Base-by-base conservation (phyloP, 2,888 invertebrate genomes). In the Dioctria rufipes region DNA sequence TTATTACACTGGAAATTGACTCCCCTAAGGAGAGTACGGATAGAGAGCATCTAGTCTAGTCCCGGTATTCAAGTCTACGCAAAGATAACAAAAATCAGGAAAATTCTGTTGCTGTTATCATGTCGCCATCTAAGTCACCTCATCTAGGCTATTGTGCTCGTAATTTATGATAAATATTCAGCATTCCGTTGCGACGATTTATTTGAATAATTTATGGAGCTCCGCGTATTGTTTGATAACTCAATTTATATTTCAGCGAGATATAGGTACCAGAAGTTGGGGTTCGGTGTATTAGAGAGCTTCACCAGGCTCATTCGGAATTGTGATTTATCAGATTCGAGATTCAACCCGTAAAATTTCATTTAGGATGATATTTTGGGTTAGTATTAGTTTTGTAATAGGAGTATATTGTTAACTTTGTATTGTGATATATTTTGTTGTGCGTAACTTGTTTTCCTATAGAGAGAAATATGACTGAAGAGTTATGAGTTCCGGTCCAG, bases 91-190 rank as follows among this genome's bases (percentile, higher is more conserved):
- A 63, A 61, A 63, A 77, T 77, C 77, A 63, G 63, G 61, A 37
- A 63, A 63, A 77, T 54, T 61, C 49, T 42, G 77, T 46, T 25
- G 61, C 77, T 61, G 77, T 77, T 77, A 77, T 77, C 77, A 63
- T 77, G 77, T 77, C 77, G 77, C 77, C 77, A 77, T 77, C 80
- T 81, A 81, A 81, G 69, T 75, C 79, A 81, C 79, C 75, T 66
- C 80, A 80, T 80, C 75, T 73, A 73, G 77, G 46, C 80, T 46
- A 81, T 81, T 81, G 81, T 81, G 67, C 80, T 61, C 75, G 77
- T 82, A 82, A 82, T 82, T 82, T 80, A 80, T 79, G 82, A 82
- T 82, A 82, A 82, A 82, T 82, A 82, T 82, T 82, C 82, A 82
- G 78, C 80, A 78, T 63, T 77, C 78, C 78, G 78, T 61, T 77